Conservation (phyloP, 2,888 invertebrate genomes). For the Listrodromus nycthemerus region DNA sequence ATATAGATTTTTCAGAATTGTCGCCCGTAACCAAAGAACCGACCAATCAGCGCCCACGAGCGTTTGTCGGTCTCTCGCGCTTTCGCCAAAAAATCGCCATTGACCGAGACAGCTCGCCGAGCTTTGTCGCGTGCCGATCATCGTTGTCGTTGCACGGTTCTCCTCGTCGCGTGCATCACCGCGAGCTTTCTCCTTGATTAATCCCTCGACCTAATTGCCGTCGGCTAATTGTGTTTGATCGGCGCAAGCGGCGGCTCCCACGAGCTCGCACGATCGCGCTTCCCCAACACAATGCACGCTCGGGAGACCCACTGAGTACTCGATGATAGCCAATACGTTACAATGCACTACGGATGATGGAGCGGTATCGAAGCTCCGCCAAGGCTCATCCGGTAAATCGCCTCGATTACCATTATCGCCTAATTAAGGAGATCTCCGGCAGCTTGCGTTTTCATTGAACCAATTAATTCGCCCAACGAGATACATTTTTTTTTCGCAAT, state of each 20-base stretch:
- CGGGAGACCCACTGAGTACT: constrained; percentile 9
- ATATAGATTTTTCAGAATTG: background rate
- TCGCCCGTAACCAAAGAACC: constrained; percentile 24
- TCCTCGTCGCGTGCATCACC: constrained; percentile 21
- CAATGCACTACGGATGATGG: constrained; percentile 8
- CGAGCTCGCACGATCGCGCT: constrained; percentile 47
- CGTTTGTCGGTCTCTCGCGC: constrained; percentile 59
- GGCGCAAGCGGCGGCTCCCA: constrained; percentile 36
- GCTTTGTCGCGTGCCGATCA: constrained; percentile 39
- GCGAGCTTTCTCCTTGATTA: constrained; percentile 60
- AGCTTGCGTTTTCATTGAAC: background rate
- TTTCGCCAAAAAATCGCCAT: constrained; percentile 67
- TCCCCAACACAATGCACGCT: constrained; percentile 35
- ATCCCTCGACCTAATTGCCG: constrained; percentile 54
- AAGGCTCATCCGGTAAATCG: constrained; percentile 45
- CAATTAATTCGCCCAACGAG: background rate
- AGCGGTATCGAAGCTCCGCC: background rate
- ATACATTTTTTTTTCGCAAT: background rate
- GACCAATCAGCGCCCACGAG: constrained; percentile 25
- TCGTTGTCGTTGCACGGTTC: constrained; percentile 14
- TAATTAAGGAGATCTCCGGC: constrained; percentile 33
- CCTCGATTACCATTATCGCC: constrained; percentile 28
- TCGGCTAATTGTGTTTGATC: constrained; percentile 65
- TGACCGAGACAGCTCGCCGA: background rate
- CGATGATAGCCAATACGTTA: constrained; percentile 5